A percentile compares a stretch with the other conserved stretches of the same genome.
phyloP scores from a whole-genome alignment of 1,140 invertebrate genomes.

The Lepidotrigona ventralis region DNA sequence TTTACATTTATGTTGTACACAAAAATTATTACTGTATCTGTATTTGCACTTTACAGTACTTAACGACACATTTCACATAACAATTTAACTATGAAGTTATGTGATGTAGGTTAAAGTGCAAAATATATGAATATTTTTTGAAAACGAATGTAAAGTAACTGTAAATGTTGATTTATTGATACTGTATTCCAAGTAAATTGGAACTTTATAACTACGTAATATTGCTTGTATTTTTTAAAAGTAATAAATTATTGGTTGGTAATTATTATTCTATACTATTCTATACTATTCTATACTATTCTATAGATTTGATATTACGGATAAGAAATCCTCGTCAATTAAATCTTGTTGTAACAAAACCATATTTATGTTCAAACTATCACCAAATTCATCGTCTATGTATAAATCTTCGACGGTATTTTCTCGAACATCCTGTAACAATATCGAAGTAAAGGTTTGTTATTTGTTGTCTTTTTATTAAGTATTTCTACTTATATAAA shows the following conservation, averaged over 20 bases:
- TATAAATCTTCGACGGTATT: constrained; percentile 70
- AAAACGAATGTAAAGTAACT: constrained; percentile 37
- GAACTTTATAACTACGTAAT: constrained; percentile 38
- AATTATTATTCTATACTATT: constrained; percentile 9
- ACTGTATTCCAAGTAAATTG: constrained; percentile 28
- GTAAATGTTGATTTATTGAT: constrained; percentile 1
- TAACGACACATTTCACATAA: constrained; percentile 39
- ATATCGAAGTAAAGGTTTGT: not conserved
- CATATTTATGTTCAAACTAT: constrained; percentile 70
- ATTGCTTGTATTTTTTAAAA: constrained; percentile 42
- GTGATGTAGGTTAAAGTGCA: constrained; percentile 22
- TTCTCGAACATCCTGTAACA: constrained; percentile 59
- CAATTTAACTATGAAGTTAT: not conserved
- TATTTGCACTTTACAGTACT: constrained; percentile 33
- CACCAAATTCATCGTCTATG: constrained; percentile 73
- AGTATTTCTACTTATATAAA: not conserved
- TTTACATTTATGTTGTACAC: constrained; percentile 42
- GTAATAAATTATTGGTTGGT: constrained; percentile 50
- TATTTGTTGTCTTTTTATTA: not conserved
- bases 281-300: constrained; percentile 37
- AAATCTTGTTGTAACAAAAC: constrained; percentile 63
- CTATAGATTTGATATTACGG: constrained; percentile 58
- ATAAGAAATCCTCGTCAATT: constrained; percentile 59
- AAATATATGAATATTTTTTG: constrained; percentile 49
- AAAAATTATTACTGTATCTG: constrained; percentile 30